Evolutionary conservation across 2,797 vertebrate species (phyloP).

Genomic region (Xiphophorus birchmanni): DNA sequence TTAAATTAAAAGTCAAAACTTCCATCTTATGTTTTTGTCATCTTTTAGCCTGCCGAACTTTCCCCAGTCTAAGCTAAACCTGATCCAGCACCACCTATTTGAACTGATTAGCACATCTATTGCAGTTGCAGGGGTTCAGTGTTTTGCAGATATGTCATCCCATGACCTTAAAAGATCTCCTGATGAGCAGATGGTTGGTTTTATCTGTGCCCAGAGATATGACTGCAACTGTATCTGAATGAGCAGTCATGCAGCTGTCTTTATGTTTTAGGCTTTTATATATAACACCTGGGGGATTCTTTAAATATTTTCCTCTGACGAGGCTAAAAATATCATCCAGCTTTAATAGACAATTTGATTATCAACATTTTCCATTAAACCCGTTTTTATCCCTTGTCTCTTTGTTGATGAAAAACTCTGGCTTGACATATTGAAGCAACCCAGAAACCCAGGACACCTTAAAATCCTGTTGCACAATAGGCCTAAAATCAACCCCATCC

Average conservation of each 20-base stretch:
- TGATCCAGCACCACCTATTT: not conserved
- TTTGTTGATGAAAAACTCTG: constrained; percentile 19
- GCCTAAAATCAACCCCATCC: constrained; percentile 30
- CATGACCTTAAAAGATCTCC: not conserved
- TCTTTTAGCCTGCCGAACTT: too few relatives aligned
- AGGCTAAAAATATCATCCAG: constrained; percentile 6
- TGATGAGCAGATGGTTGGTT: not conserved
- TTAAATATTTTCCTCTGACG: constrained; percentile 3
- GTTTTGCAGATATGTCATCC: not conserved
- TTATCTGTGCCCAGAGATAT: constrained; percentile 4
- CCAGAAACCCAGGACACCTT: constrained; percentile 41
- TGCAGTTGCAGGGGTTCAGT: not conserved
- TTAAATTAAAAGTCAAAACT: not conserved
- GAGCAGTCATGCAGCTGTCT: not conserved
- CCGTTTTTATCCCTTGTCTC: constrained; percentile 19
- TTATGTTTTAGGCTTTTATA: not conserved
- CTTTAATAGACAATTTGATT: constrained; percentile 17
- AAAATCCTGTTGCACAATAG: constrained; percentile 64
- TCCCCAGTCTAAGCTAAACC: too few relatives aligned
- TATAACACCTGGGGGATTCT: not conserved
- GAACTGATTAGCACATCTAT: not conserved
- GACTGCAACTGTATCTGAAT: not conserved
- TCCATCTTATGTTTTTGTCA: not conserved
- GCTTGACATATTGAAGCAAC: constrained; percentile 22
- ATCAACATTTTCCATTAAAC: constrained; percentile 25